Evolutionary conservation across 2,888 invertebrate genomes (phyloP), one percentile per base, ranked within the genome.

Genomic region (Aspidiotus rigidus): DNA sequence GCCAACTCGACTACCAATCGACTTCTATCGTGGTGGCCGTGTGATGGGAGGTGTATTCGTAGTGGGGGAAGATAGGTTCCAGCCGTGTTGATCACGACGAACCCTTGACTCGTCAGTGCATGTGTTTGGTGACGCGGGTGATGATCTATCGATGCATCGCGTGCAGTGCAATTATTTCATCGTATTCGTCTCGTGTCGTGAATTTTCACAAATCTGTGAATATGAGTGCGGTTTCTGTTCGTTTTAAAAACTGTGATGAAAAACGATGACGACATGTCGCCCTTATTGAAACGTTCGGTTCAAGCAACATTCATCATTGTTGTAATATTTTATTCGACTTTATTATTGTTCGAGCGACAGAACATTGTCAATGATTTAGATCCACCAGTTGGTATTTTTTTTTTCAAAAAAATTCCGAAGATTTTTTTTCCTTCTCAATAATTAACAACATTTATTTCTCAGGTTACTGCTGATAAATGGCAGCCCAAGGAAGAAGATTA

Each of bases 261-360:
- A 49, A 44, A 39, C 40, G 67, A 67, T 67, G 67, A 67, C 67
- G 67, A 67, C 28, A 67, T 67, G 67, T 17, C 60, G 57, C 59
- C 67, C 11, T 67, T 60, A 40, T 53, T 67, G n/a, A 67, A 67
- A 60, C 67, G 67, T 49, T 59, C 67, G n/a, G 53, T 67, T 67
- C 67, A 67, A 67, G 60, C 60, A 28, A 67, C 60, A 11, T 67
- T 60, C 40, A 53, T 60, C 49, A 59, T 67, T 10, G 57, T 67
- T 17, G 67, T 67, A 11, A 67, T 67, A 44, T 67, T 67, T 60
- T 67, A 67, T 60, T 59, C 49, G 67, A 67, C 67, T 7, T 49
- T 67, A 28, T 49, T 67, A 60, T n/a, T 67, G 40, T 59, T 60
- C 49, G 59, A 60, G 7, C 41, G 67, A 13, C 67, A 67, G 40